A percentile compares a stretch with the other conserved stretches of the same genome.
Conservation (phyloP, 2,888 invertebrate genomes). For the Leptarthrus brevirostris region DNA sequence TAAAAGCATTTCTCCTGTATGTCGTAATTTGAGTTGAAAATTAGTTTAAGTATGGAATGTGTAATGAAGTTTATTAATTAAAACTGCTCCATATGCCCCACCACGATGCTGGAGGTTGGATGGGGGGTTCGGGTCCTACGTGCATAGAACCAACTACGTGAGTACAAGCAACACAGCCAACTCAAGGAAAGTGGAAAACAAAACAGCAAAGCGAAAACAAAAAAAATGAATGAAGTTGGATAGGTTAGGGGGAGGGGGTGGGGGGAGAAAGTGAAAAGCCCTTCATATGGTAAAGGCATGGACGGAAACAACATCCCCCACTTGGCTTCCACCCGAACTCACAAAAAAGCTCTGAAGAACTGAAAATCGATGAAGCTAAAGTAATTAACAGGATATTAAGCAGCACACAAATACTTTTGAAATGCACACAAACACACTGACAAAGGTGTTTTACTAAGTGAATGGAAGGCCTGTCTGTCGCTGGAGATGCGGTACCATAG, state of each 20-base stretch:
- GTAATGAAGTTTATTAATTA: conserved; percentile 60
- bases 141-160: background rate
- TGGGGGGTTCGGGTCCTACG: background rate
- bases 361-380: conserved; percentile 54
- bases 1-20: conserved; percentile 58
- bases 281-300: conserved; percentile 15
- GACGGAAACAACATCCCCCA: conserved; percentile 3
- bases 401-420: conserved; percentile 50
- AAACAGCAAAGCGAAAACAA: conserved; percentile 41
- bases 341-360: conserved; percentile 52
- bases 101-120: background rate
- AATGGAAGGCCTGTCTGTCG: conserved; percentile 23
- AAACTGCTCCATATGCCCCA: conserved; percentile 56
- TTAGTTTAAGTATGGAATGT: conserved; percentile 59
- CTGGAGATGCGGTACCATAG: conserved; percentile 6
- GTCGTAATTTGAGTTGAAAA: conserved; percentile 59
- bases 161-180: conserved; percentile 24
- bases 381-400: conserved; percentile 55
- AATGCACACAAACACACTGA: conserved; percentile 26
- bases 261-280: conserved; percentile 13
- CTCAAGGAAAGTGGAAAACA: conserved; percentile 47
- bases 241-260: background rate
- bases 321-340: conserved; percentile 7
- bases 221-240: conserved; percentile 2
- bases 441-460: background rate